phyloP scores from a whole-genome alignment of 2,113 vertebrate genomes.

The Ornithorhynchus anatinus region DNA sequence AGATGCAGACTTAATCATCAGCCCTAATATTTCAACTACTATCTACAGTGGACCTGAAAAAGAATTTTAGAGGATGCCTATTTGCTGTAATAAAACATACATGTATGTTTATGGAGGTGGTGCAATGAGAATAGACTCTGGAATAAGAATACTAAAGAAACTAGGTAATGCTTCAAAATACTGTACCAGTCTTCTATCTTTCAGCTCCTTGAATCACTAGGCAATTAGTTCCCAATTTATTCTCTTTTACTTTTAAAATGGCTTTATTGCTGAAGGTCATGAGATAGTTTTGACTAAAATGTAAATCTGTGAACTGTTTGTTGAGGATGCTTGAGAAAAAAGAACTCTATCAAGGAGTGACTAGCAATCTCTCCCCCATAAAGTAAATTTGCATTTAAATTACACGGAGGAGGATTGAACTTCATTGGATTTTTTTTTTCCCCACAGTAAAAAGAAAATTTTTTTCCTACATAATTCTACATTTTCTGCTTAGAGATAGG shows the following conservation, averaged over 20 bases:
- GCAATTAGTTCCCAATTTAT: slow-evolving; percentile 2
- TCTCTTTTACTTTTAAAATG: slow-evolving; percentile 26
- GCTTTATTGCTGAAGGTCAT: slow-evolving; percentile 19
- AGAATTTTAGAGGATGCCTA: neutral
- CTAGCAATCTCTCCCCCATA: neutral
- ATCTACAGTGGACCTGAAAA: too few species aligned
- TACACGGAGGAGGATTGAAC: neutral
- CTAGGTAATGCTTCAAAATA: slow-evolving; percentile 1
- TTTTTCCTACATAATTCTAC: slow-evolving; percentile 2
- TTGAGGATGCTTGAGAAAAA: slow-evolving; percentile 28
- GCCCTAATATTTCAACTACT: too few species aligned
- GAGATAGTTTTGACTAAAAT: slow-evolving; percentile 23
- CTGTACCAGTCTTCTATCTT: slow-evolving; percentile 20
- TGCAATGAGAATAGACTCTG: neutral
- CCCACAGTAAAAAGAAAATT: slow-evolving; percentile 5
- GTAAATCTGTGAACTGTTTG: slow-evolving; percentile 29
- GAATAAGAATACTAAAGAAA: neutral
- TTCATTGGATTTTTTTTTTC: neutral
- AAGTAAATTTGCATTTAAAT: slow-evolving; percentile 39
- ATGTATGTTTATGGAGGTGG: neutral
- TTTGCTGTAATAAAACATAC: neutral
- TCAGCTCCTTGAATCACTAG: slow-evolving; percentile 8
- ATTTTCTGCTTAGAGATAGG: neutral
- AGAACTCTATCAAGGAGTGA: slow-evolving; percentile 14
- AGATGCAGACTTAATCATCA: too few species aligned